phyloP scores from a whole-genome alignment of 2,888 invertebrate species.

The Pammene fasciana region DNA sequence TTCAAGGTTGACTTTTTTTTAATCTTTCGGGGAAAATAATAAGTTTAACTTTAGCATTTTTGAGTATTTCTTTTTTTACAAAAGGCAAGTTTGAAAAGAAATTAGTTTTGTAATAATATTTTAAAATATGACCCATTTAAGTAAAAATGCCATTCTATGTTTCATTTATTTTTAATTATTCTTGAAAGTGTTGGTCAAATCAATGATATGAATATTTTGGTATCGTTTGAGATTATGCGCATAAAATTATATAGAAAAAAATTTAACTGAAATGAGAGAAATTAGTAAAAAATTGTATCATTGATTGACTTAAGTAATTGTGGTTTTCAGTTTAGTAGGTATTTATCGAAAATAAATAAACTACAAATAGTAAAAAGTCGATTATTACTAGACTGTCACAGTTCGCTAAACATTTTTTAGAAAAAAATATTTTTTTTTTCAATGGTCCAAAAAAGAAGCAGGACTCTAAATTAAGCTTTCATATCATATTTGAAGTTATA shows the following conservation, averaged over 20 bases:
- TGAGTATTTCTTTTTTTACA: no score
- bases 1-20: no score
- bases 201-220: not conserved
- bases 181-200: not conserved
- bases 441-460: slow-evolving; percentile 15
- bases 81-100: no score
- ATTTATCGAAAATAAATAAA: no score
- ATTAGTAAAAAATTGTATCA: not conserved
- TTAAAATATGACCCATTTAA: slow-evolving; percentile 22
- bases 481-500: slow-evolving; percentile 9
- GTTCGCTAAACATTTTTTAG: not conserved
- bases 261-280: not conserved
- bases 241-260: not conserved
- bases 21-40: no score
- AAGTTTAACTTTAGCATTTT: no score
- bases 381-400: no score
- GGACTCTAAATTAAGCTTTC: slow-evolving; percentile 23
- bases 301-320: no score
- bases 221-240: not conserved
- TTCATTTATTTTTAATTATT: not conserved
- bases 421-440: not conserved
- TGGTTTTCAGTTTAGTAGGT: no score
- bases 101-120: slow-evolving; percentile 10
- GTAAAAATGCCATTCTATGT: slow-evolving; percentile 21
- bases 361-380: no score